These are phyloP conservation scores for Microplitis deprimator DNA, from an alignment of 2,888 invertebrate genomes.

Conservation along the genomic window DNA sequence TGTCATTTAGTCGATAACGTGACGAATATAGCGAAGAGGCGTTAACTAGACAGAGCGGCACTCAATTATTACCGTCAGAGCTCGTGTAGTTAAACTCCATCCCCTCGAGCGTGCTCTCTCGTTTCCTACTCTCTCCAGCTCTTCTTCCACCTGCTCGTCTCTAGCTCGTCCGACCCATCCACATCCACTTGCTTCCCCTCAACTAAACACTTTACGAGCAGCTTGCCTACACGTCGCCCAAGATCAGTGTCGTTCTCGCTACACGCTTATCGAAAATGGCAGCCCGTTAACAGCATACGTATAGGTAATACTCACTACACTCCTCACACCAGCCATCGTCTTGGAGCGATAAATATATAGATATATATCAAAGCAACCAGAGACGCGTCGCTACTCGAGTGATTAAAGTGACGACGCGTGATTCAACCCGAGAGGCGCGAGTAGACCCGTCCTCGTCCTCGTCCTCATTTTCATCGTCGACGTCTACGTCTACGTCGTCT, in stretches of 20 bases:
- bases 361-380: conserved; percentile 46
- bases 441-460: neutral
- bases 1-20: conserved; percentile 69
- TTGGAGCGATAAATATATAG: conserved; percentile 18
- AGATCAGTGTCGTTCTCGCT: conserved; percentile 68
- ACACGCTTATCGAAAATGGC: conserved; percentile 69
- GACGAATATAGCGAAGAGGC: conserved; percentile 64
- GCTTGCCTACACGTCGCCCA: conserved; percentile 69
- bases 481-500: conserved; percentile 10
- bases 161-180: conserved; percentile 51
- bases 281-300: conserved; percentile 66
- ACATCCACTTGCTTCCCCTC: conserved; percentile 66
- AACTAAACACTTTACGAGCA: conserved; percentile 71
- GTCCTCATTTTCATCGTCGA: conserved; percentile 13
- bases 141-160: conserved; percentile 24
- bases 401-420: conserved; percentile 55
- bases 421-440: conserved; percentile 37
- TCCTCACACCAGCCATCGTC: conserved; percentile 36
- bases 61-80: conserved; percentile 71
- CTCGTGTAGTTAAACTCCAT: conserved; percentile 68
- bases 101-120: conserved; percentile 32
- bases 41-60: conserved; percentile 71
- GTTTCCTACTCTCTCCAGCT: conserved; percentile 34
- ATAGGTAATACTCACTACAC: conserved; percentile 49
- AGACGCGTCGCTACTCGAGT: conserved; percentile 46